Evolutionary conservation across 2,797 vertebrate genomes (phyloP).

Genomic region (Moxostoma hubbsi): DNA sequence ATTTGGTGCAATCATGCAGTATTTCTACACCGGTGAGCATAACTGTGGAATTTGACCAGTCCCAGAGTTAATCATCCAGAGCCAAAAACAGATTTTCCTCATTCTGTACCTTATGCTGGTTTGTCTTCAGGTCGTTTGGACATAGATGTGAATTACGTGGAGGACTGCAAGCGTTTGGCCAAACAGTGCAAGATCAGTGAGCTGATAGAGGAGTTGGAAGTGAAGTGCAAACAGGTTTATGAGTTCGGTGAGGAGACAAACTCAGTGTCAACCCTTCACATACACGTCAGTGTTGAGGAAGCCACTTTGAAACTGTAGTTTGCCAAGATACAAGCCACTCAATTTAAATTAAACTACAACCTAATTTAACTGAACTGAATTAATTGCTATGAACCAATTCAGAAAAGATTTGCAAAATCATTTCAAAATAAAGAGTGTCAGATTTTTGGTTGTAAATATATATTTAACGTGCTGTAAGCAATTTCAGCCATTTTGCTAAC

Average conservation of each 20-base stretch:
- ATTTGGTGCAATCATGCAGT: slow-evolving; percentile 91
- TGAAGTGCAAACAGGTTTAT: slow-evolving; percentile 91
- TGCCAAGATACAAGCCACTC: too few relatives aligned
- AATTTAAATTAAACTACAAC: too few relatives aligned
- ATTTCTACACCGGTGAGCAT: slow-evolving; percentile 91
- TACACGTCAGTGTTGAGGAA: background rate
- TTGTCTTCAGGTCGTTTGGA: slow-evolving; percentile 84
- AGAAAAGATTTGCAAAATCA: too few relatives aligned
- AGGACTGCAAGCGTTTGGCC: slow-evolving; percentile 90
- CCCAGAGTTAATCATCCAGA: background rate
- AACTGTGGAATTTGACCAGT: background rate
- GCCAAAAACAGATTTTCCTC: background rate
- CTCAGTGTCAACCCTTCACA: background rate
- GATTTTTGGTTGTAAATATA: too few relatives aligned
- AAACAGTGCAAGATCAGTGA: slow-evolving; percentile 93
- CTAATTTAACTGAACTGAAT: too few relatives aligned
- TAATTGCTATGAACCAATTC: too few relatives aligned
- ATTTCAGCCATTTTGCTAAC: too few relatives aligned
- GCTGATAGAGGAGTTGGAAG: slow-evolving; percentile 91
- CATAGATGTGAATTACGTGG: slow-evolving; percentile 89
- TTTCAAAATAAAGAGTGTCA: too few relatives aligned
- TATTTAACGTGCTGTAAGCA: too few relatives aligned
- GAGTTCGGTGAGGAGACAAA: slow-evolving; percentile 86
- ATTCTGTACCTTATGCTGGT: background rate
- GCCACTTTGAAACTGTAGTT: too few relatives aligned